Base-by-base conservation (phyloP, 2,797 vertebrate species). In the Sebastes hubbsi region DNA sequence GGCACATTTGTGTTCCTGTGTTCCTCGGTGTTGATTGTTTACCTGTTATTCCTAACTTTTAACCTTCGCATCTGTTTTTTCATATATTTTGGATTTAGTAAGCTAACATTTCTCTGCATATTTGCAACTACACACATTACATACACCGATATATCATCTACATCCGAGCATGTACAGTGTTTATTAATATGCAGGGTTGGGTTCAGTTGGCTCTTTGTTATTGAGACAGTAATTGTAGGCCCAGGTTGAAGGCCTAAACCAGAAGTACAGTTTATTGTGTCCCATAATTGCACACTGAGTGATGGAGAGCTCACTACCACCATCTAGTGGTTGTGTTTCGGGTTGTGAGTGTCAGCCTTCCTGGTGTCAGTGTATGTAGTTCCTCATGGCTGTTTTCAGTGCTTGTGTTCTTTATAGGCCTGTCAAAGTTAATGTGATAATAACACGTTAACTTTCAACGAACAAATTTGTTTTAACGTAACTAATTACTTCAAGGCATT, bases 261-360 rank as follows among this genome's bases (percentile, higher is more conserved):
- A 75, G 56, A 72, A 25, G 73, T 85, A 52, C 63, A 75, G 77
- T 80, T 11, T 78, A 25, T 69, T 83, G 60, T 65, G 77, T 75
- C n/a, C 52, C 10, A 70, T 65, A 42, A 81, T 71, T 77, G n/a
- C 62, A 14, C 20, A 22, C 8, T 59, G 25, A 11, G 18, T 36
- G 52, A 32, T 12, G 4, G 6, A 32, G 32, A 64, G 36, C 5
- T 27, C 74, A 70, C 66, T 79, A 36, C 55, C 62, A 13, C 92
- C 95, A 89, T 67, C 94, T 95, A 88, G 92, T 92, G 94, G 90
- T 54, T 36, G 52, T 30, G 11, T 62, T 63, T 66, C 4, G 11
- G 42, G 38, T 6, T 55, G 22, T 52, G 25, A 46, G 11, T 1
- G 5, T 66, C 16, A 5, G 1, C 3, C 6, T 32, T 56, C 4